phyloP scores from a whole-genome alignment of 2,113 vertebrate species.

The Rhynchomys soricoides region DNA sequence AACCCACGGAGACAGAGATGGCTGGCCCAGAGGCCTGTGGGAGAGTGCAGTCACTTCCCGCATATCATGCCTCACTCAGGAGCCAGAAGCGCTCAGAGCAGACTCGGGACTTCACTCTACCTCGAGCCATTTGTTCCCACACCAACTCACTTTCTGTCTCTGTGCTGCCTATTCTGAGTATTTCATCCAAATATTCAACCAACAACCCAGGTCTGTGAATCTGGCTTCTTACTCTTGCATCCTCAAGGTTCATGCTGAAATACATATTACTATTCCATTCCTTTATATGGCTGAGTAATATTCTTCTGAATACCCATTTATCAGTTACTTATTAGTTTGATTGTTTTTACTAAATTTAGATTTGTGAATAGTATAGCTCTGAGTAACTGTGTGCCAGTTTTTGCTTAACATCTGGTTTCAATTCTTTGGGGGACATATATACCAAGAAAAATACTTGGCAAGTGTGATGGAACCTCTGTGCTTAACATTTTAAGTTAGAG shows the following conservation, averaged over 20 bases:
- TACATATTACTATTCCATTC: background rate
- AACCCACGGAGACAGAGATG: no score
- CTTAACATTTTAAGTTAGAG: background rate
- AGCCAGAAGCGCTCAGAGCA: no score
- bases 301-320: background rate
- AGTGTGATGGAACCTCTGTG: background rate
- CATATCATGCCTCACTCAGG: no score
- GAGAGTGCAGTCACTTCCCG: no score
- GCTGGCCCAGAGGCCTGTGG: no score
- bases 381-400: background rate
- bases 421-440: background rate
- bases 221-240: background rate
- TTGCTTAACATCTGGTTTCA: background rate
- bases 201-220: background rate
- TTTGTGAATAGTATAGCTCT: conserved; percentile 2
- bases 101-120: no score
- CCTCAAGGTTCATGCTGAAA: background rate
- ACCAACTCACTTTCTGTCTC: background rate
- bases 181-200: background rate
- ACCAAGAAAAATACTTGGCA: background rate
- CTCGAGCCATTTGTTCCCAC: no score
- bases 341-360: background rate
- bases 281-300: background rate
- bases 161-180: background rate
- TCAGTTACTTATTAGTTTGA: background rate